Conservation (phyloP, 1,140 invertebrate species). For the Aphis craccivora region DNA sequence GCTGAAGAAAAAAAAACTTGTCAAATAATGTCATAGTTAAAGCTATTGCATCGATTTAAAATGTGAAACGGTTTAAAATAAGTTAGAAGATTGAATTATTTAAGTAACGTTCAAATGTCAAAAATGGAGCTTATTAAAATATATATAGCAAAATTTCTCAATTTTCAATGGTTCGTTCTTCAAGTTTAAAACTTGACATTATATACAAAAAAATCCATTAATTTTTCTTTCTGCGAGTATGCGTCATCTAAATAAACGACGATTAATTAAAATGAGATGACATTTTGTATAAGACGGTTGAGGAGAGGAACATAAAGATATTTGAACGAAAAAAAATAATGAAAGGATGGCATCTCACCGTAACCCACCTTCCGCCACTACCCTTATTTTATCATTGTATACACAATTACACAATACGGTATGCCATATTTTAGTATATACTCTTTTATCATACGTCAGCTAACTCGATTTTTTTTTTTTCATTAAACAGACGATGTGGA, state of each 20-base stretch:
- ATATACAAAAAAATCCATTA: background rate
- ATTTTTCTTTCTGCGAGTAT: background rate
- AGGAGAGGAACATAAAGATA: background rate
- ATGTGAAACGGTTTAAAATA: background rate
- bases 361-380: background rate
- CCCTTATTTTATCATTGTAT: background rate
- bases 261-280: slow-evolving; percentile 5
- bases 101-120: background rate
- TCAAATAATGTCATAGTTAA: background rate
- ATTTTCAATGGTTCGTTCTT: background rate
- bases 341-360: background rate
- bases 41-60: background rate
- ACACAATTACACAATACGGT: background rate
- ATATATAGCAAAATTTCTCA: background rate
- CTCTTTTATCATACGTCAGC: background rate
- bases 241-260: background rate
- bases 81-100: background rate
- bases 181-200: background rate
- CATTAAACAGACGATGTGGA: background rate
- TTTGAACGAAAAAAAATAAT: background rate
- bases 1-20: background rate
- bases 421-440: background rate
- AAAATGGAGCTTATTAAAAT: background rate
- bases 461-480: background rate
- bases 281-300: slow-evolving; percentile 5